These are phyloP conservation scores for Pristionchus exspectatus DNA, from an alignment of 2,888 invertebrate species.

Conservation along the genomic window DNA sequence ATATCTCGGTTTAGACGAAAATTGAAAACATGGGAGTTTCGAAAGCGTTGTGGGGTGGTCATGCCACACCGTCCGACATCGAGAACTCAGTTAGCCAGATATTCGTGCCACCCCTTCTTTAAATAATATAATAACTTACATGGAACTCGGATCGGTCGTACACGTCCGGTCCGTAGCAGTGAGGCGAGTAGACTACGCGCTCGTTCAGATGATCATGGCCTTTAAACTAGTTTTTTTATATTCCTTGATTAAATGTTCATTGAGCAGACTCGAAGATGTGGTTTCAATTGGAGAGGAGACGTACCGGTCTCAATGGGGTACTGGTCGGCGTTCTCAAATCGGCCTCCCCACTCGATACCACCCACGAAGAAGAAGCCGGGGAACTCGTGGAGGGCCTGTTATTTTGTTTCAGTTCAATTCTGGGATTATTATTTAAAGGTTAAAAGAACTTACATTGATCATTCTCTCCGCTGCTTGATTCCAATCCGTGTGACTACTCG, in stretches of 20 bases:
- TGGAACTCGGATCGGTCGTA: constrained; percentile 48
- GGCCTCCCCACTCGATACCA: constrained; percentile 51
- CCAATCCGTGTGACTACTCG: constrained; percentile 32
- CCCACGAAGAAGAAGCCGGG: constrained; percentile 54
- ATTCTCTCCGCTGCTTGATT: constrained; percentile 54
- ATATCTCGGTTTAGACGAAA: too few species aligned
- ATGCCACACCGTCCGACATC: too few species aligned
- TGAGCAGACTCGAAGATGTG: too few species aligned
- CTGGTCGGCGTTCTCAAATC: constrained; percentile 31
- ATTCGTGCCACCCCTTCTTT: too few species aligned
- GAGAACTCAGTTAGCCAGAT: too few species aligned
- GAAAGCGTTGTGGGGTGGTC: too few species aligned
- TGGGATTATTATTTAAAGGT: too few species aligned
- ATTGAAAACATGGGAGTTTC: too few species aligned
- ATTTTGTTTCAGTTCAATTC: background rate
- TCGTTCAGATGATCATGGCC: constrained; percentile 9
- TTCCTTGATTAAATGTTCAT: too few species aligned
- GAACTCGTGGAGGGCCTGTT: constrained; percentile 19
- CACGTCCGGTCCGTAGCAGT: constrained; percentile 54
- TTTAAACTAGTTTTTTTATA: too few species aligned
- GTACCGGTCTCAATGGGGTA: constrained; percentile 6
- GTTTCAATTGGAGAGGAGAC: background rate
- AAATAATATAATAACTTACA: background rate
- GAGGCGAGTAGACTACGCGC: constrained; percentile 55
- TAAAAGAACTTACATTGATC: constrained; percentile 14